These are phyloP conservation scores for Spongilla lacustris DNA, from an alignment of 37 sponge, comb jelly and placozoan species.

Conservation along the genomic window DNA sequence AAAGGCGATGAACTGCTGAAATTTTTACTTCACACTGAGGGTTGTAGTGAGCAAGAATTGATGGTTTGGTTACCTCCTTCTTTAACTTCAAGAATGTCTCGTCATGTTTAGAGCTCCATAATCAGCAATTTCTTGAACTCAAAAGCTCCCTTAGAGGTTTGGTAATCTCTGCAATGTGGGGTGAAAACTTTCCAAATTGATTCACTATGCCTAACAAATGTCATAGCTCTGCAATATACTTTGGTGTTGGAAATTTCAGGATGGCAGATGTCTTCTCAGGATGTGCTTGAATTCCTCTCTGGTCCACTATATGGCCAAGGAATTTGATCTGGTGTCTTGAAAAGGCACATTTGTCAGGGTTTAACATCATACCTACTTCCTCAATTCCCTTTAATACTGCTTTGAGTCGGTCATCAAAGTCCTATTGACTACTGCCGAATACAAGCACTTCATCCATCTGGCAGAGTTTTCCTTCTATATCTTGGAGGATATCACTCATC, in stretches of 20 bases:
- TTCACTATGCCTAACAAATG: conserved; percentile 28
- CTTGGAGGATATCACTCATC: conserved; percentile 32
- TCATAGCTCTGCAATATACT: neutral
- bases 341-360: conserved; percentile 28
- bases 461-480: conserved; percentile 59
- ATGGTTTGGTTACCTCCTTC: conserved; percentile 17
- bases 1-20: neutral
- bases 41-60: neutral
- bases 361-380: conserved; percentile 19
- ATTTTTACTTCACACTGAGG: neutral
- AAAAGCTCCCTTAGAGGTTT: conserved; percentile 46
- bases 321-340: neutral
- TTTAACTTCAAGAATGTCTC: conserved; percentile 37
- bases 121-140: conserved; percentile 32
- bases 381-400: neutral
- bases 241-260: conserved; percentile 31
- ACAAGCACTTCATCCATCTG: conserved; percentile 47
- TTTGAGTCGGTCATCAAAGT: conserved; percentile 17
- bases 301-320: conserved; percentile 42
- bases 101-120: conserved; percentile 50
- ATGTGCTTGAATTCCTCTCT: conserved; percentile 31
- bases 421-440: conserved; percentile 13
- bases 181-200: conserved; percentile 14
- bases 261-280: conserved; percentile 47
- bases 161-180: conserved; percentile 10